Conservation (phyloP, 2,888 invertebrate species). For the Spilarctia lutea region DNA sequence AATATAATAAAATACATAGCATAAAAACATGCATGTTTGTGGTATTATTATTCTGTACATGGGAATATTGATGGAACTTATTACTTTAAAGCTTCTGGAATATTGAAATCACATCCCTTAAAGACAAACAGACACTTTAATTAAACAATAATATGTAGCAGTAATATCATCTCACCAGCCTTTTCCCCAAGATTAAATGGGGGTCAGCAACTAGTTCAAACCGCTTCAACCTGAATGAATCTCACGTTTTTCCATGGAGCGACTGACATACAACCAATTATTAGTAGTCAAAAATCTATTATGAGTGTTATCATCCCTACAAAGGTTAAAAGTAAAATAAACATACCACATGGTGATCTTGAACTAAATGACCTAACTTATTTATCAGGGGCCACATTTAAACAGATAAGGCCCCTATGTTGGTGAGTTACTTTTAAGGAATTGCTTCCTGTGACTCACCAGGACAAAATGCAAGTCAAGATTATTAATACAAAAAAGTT, state of each 20-base stretch:
- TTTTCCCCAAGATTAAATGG: no score
- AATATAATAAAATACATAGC: no score
- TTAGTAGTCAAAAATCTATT: not conserved
- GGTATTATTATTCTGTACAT: no score
- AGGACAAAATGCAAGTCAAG: not conserved
- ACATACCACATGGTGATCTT: not conserved
- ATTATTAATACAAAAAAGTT: not conserved
- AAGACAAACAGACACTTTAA: no score
- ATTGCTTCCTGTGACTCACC: slow-evolving; percentile 6
- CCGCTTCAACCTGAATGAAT: no score
- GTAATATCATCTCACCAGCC: no score
- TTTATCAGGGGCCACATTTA: slow-evolving; percentile 1
- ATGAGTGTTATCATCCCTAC: not conserved
- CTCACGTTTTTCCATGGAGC: no score
- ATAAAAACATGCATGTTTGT: no score
- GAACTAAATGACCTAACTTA: not conserved
- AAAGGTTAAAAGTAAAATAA: not conserved
- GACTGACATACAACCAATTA: not conserved
- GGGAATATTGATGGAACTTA: not conserved
- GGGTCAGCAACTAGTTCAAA: no score
- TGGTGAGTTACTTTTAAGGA: not conserved
- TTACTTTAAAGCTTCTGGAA: not conserved
- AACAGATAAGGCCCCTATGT: not conserved
- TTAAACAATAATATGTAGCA: not conserved
- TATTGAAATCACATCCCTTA: not conserved